A percentile compares a stretch with the other conserved stretches of the same genome.
These are phyloP conservation scores for Rapana venosa DNA, from an alignment of 2,888 invertebrate genomes.

Conservation along the genomic window DNA sequence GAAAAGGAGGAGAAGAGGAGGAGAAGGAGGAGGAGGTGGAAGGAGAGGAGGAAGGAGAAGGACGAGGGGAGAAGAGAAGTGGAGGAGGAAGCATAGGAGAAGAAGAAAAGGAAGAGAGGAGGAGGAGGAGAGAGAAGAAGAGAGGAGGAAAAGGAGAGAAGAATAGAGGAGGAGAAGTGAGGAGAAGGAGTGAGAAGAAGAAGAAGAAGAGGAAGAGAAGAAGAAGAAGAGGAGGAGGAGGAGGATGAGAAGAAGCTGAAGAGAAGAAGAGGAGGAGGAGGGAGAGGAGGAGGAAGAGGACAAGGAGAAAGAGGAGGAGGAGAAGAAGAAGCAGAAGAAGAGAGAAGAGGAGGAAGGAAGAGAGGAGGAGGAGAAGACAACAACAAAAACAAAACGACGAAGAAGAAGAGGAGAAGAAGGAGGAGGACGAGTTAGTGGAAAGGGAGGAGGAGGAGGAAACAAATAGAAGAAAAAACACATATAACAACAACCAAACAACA, in stretches of 20 bases:
- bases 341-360: neutral
- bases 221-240: neutral
- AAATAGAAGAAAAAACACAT: neutral
- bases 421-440: neutral
- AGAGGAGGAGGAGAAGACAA: neutral
- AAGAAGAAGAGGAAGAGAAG: neutral
- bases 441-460: neutral
- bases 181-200: neutral
- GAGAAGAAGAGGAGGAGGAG: neutral
- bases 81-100: neutral
- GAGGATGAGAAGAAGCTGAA: neutral
- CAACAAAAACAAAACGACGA: neutral
- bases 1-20: conserved; percentile 27
- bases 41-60: conserved; percentile 12
- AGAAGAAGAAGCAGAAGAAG: neutral
- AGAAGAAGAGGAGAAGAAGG: neutral
- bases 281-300: neutral
- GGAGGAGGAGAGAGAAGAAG: neutral
- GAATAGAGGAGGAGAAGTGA: neutral
- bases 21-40: neutral
- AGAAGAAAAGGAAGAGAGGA: neutral
- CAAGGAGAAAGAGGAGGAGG: neutral
- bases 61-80: neutral
- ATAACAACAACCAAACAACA: neutral
- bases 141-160: neutral